Conservation (phyloP, 2,888 invertebrate genomes). For the Noctuana brunneofusca region DNA sequence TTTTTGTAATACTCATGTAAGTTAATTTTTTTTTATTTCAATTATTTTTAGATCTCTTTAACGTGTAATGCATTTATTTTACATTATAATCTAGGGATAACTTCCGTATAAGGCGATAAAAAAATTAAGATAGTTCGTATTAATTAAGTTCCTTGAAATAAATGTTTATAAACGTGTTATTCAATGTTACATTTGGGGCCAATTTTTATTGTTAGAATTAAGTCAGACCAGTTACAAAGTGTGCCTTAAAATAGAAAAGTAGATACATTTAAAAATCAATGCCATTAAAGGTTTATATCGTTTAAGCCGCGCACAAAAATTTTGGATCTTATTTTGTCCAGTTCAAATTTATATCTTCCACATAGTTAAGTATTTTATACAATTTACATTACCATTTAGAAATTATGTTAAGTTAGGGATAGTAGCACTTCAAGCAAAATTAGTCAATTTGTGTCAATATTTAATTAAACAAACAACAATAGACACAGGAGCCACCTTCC, state of each 20-base stretch:
- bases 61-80: conserved; percentile 81
- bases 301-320: conserved; percentile 53
- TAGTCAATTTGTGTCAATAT: conserved; percentile 29
- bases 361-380: conserved; percentile 76
- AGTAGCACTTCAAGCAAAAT: conserved; percentile 48
- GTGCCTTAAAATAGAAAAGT: conserved; percentile 64
- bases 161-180: conserved; percentile 55
- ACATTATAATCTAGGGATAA: conserved; percentile 64
- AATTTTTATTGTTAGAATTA: conserved; percentile 54
- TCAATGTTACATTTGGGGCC: conserved; percentile 60
- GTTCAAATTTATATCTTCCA: conserved; percentile 71
- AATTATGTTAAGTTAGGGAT: conserved; percentile 65
- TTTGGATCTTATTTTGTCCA: conserved; percentile 50
- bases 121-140: conserved; percentile 51
- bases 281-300: conserved; percentile 56
- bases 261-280: conserved; percentile 57
- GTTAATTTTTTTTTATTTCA: conserved; percentile 71
- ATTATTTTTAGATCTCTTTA: conserved; percentile 82
- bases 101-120: conserved; percentile 56
- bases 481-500: neutral
- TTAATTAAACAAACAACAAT: neutral
- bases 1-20: conserved; percentile 81
- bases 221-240: conserved; percentile 51
- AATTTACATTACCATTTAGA: conserved; percentile 76
- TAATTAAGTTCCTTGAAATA: conserved; percentile 65